Conservation (phyloP, 1,140 invertebrate species). For the Galendromus occidentalis region DNA sequence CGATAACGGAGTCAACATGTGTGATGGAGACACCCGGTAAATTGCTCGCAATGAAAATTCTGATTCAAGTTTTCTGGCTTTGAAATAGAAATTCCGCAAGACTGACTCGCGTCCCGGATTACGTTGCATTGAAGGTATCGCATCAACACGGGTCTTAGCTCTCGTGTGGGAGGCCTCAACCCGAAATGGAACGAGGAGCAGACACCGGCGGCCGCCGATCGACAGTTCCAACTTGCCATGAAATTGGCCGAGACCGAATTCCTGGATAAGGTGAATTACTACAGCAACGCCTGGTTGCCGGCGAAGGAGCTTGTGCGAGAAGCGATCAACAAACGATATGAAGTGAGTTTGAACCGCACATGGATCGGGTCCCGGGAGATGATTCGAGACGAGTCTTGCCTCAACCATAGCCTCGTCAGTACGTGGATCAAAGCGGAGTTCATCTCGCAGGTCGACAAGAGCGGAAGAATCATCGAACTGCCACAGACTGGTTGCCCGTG, state of each 20-base stretch:
- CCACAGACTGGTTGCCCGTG: constrained; percentile 45
- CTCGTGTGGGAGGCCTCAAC: constrained; percentile 55
- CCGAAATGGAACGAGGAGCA: constrained; percentile 57
- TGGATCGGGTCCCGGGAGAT: no score
- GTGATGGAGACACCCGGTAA: constrained; percentile 45
- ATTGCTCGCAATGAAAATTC: no score
- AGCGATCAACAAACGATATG: constrained; percentile 44
- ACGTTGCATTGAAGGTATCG: constrained; percentile 38
- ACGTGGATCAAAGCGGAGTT: constrained; percentile 12
- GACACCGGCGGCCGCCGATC: constrained; percentile 17
- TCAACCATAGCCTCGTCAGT: no score
- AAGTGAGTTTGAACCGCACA: constrained; percentile 29
- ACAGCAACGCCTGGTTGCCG: constrained; percentile 55
- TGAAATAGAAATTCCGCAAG: no score
- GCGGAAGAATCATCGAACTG: constrained; percentile 59
- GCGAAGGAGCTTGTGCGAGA: constrained; percentile 48
- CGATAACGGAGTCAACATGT: constrained; percentile 76
- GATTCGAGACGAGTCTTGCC: no score
- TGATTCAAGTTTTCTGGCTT: no score
- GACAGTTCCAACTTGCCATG: constrained; percentile 43
- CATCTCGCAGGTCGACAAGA: constrained; percentile 33
- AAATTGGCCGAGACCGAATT: constrained; percentile 61
- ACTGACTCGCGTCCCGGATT: no score
- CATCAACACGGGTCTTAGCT: constrained; percentile 54
- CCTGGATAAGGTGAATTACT: constrained; percentile 43